phyloP scores from a whole-genome alignment of 2,888 invertebrate species.

The Branchellion lobata region DNA sequence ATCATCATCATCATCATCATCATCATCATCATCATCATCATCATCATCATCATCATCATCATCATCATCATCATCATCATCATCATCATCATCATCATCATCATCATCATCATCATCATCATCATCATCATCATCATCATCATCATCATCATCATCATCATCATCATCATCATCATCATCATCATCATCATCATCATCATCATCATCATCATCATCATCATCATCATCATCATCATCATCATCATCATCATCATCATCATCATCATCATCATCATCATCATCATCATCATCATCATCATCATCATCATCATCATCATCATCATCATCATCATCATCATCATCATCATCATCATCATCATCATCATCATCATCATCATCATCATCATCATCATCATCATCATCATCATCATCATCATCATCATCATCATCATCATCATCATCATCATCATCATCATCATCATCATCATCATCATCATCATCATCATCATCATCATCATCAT shows the following conservation, averaged over 20 bases:
- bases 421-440: conserved; percentile 38
- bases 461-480: conserved; percentile 34
- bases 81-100: neutral
- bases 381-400: conserved; percentile 26
- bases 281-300: conserved; percentile 31
- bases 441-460: conserved; percentile 12
- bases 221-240: conserved; percentile 7
- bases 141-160: neutral
- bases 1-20: neutral
- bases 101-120: neutral
- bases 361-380: conserved; percentile 37
- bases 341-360: conserved; percentile 35
- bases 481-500: conserved; percentile 11
- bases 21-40: neutral
- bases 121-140: conserved; percentile 19
- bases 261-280: conserved; percentile 28
- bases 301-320: conserved; percentile 24
- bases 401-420: conserved; percentile 45
- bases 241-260: conserved; percentile 23
- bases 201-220: conserved; percentile 7
- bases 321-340: conserved; percentile 40
- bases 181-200: conserved; percentile 7
- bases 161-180: conserved; percentile 11
- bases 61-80: neutral
- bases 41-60: neutral